phyloP scores from a whole-genome alignment of 2,113 vertebrate species.

The Etia nguti region DNA sequence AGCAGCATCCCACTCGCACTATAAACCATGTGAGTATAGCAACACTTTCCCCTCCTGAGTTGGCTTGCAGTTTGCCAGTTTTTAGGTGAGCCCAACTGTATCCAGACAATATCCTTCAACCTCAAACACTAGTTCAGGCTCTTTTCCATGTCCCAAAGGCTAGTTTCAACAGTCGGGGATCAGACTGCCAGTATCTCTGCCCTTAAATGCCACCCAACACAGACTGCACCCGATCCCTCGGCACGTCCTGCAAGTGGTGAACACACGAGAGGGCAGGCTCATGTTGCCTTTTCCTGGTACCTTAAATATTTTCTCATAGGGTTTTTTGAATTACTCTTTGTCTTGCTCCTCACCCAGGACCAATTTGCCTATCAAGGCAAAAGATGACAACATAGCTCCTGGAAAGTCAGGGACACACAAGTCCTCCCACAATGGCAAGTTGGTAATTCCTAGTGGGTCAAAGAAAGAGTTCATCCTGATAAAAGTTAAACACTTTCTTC shows the following conservation, averaged over 20 bases:
- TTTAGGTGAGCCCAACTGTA: not conserved
- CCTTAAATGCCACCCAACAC: not conserved
- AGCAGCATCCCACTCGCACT: not conserved
- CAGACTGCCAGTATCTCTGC: not conserved
- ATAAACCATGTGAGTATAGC: not conserved
- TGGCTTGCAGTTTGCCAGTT: not conserved
- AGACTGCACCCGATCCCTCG: not conserved
- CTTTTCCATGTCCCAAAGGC: not conserved
- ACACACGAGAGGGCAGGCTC: not conserved
- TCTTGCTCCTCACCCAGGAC: not conserved
- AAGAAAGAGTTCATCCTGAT: conserved; percentile 3
- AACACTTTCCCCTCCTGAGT: not conserved
- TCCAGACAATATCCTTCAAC: not conserved
- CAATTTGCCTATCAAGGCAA: not conserved
- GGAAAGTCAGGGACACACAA: not conserved
- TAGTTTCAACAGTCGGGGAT: not conserved
- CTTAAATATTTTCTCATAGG: not conserved
- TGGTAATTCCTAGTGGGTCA: not conserved
- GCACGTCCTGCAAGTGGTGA: not conserved
- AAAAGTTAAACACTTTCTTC: conserved; percentile 4
- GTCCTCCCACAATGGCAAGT: not conserved
- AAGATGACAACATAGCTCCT: not conserved
- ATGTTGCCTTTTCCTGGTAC: rapidly evolving
- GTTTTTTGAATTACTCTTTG: not conserved
- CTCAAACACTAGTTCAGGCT: not conserved